Evolutionary conservation across 1,140 invertebrate genomes (phyloP).

Genomic region (Drosophila pseudoananassae): DNA sequence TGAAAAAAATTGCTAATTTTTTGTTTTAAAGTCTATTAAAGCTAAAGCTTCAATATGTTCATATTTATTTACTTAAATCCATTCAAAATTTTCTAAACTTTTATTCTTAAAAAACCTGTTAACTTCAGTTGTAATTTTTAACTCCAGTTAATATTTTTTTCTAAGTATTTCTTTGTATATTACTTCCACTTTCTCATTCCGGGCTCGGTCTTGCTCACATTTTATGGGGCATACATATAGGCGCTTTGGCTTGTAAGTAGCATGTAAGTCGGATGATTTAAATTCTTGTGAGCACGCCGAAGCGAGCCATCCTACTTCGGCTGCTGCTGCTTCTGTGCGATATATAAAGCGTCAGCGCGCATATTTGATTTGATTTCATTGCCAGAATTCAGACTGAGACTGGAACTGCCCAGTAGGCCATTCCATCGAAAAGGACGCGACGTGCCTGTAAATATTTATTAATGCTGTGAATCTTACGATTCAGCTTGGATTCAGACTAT

Average conservation of each 20-base stretch:
- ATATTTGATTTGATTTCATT: constrained; percentile 82
- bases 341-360: constrained; percentile 71
- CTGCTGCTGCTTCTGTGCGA: constrained; percentile 23
- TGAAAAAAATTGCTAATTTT: not conserved
- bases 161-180: constrained; percentile 3
- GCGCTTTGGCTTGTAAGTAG: constrained; percentile 80
- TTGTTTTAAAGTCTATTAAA: not conserved
- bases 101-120: not conserved
- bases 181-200: constrained; percentile 31
- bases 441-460: constrained; percentile 82
- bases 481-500: constrained; percentile 23
- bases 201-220: constrained; percentile 40
- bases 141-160: not conserved
- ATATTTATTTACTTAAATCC: too few relatives aligned
- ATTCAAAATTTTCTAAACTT: not conserved
- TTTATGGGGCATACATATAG: constrained; percentile 73
- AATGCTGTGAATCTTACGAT: constrained; percentile 64
- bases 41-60: too few relatives aligned
- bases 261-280: constrained; percentile 79
- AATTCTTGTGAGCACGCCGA: constrained; percentile 77
- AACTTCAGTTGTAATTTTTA: not conserved
- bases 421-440: constrained; percentile 59
- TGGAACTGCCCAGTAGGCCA: constrained; percentile 42
- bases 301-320: constrained; percentile 18
- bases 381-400: constrained; percentile 41